These are phyloP conservation scores for Octopus bimaculoides DNA, from an alignment of 1,140 invertebrate genomes.

Conservation along the genomic window DNA sequence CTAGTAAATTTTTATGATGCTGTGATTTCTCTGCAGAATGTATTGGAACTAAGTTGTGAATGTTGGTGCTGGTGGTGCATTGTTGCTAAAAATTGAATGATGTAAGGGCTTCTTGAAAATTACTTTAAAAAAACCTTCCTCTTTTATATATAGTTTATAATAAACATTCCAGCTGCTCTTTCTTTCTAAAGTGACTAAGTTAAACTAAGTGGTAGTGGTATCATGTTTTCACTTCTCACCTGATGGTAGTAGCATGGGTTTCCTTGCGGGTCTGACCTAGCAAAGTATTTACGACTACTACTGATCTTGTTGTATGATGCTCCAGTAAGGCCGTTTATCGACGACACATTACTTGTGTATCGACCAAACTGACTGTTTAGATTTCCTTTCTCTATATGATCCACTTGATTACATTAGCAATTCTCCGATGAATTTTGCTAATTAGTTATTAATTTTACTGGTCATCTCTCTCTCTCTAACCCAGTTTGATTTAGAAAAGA, in stretches of 20 bases:
- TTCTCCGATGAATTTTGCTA: too few species aligned
- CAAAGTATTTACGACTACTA: too few species aligned
- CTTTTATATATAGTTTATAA: not conserved
- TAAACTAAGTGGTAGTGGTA: not conserved
- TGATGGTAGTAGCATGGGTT: not conserved
- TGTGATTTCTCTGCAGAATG: not conserved
- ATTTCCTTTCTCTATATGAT: too few species aligned
- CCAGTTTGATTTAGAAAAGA: too few species aligned
- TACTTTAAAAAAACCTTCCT: not conserved
- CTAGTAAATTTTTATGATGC: not conserved
- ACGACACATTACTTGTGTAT: too few species aligned
- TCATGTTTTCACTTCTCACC: not conserved
- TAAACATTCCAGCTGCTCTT: not conserved
- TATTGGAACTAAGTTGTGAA: not conserved
- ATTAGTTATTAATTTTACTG: too few species aligned
- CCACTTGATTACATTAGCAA: too few species aligned
- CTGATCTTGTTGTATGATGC: too few species aligned
- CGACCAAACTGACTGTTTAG: too few species aligned
- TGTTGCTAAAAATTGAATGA: slow-evolving; percentile 8
- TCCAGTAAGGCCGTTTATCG: too few species aligned
- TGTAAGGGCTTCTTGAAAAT: not conserved
- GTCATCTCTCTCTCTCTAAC: too few species aligned
- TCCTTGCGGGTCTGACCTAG: too few species aligned
- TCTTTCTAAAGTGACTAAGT: not conserved
- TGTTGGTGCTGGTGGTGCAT: not conserved